phyloP scores from a whole-genome alignment of 2,797 vertebrate species.

The Petrocephalus schoutedeni region DNA sequence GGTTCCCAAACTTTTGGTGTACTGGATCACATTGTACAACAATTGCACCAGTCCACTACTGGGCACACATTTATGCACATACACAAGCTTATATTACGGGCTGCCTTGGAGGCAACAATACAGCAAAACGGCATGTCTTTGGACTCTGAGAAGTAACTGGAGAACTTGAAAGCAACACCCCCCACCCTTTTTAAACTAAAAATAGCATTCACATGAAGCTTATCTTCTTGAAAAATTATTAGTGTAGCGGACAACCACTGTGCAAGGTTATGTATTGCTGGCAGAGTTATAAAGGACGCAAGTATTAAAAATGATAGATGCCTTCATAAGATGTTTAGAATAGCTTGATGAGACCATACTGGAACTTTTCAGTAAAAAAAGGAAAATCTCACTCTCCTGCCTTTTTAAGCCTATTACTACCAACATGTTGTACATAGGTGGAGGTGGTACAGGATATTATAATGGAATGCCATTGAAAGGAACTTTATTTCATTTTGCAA shows the following conservation, averaged over 20 bases:
- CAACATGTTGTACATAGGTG: background rate
- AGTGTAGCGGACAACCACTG: background rate
- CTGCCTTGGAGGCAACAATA: too few relatives aligned
- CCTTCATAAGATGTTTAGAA: conserved; percentile 1
- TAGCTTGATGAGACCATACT: background rate
- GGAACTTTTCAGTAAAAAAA: background rate
- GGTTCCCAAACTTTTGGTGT: background rate
- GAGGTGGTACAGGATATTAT: background rate
- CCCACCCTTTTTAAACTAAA: background rate
- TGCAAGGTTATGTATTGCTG: background rate
- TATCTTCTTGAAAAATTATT: background rate
- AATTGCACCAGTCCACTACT: background rate
- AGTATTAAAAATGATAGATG: background rate
- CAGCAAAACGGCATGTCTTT: too few relatives aligned
- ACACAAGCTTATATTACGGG: too few relatives aligned
- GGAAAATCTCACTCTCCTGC: background rate
- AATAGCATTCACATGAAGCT: background rate
- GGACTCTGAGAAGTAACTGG: background rate
- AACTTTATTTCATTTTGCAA: background rate
- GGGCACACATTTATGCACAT: too few relatives aligned
- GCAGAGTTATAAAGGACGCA: background rate
- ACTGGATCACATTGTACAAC: background rate
- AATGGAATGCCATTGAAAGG: background rate
- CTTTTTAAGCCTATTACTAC: background rate
- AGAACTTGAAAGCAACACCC: background rate